These are phyloP conservation scores for Protophormia terraenovae DNA, from an alignment of 2,888 invertebrate species.

Conservation along the genomic window DNA sequence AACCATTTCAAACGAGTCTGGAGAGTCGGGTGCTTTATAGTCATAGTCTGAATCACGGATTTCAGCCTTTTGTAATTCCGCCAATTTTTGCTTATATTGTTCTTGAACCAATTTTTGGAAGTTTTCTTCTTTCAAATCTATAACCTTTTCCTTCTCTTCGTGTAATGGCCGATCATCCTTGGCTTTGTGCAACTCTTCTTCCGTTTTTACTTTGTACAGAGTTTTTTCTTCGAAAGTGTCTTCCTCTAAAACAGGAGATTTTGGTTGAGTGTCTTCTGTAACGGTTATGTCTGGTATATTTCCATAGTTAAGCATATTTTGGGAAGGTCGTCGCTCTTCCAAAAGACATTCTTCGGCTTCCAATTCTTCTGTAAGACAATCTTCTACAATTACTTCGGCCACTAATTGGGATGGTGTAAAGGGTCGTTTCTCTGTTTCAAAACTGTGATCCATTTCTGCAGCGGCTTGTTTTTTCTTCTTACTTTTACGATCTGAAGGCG, in stretches of 20 bases:
- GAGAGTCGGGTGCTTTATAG: slow-evolving; percentile 87
- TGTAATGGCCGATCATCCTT: slow-evolving; percentile 76
- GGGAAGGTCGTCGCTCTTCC: slow-evolving; percentile 77
- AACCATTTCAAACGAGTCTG: slow-evolving; percentile 93
- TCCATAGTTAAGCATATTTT: slow-evolving; percentile 80
- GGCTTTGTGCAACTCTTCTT: slow-evolving; percentile 79
- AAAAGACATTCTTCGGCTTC: slow-evolving; percentile 77
- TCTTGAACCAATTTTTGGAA: slow-evolving; percentile 81
- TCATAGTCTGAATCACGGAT: slow-evolving; percentile 81
- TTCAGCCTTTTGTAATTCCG: slow-evolving; percentile 83
- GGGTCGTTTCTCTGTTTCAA: slow-evolving; percentile 78
- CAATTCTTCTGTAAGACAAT: slow-evolving; percentile 78
- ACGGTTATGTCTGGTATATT: slow-evolving; percentile 80
- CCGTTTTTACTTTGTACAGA: slow-evolving; percentile 78
- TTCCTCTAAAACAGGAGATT: slow-evolving; percentile 74
- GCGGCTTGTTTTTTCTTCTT: slow-evolving; percentile 78
- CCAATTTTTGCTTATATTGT: slow-evolving; percentile 83
- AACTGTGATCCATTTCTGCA: slow-evolving; percentile 79
- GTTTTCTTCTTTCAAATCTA: slow-evolving; percentile 78
- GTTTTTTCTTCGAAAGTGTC: slow-evolving; percentile 79
- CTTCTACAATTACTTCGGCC: slow-evolving; percentile 80
- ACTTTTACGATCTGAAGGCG: slow-evolving; percentile 77
- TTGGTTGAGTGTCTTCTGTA: slow-evolving; percentile 79
- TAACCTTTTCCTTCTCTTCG: slow-evolving; percentile 72
- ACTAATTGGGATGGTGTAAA: slow-evolving; percentile 80